A percentile compares a stretch with the other conserved stretches of the same genome.
Evolutionary conservation across 2,888 invertebrate species (phyloP).

Genomic region (Halictus ligatus): DNA sequence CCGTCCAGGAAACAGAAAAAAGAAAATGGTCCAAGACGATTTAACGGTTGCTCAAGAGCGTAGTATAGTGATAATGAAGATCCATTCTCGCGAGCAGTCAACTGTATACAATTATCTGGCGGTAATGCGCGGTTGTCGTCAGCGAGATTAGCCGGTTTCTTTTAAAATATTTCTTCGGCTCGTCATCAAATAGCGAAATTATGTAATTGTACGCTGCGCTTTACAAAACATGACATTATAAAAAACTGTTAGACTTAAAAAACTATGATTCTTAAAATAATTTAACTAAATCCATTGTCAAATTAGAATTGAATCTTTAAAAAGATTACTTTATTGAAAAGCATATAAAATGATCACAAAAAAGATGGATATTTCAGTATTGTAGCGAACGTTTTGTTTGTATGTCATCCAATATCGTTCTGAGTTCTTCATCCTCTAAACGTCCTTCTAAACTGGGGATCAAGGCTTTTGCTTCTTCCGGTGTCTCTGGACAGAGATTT

Average conservation of each 20-base stretch:
- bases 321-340: constrained; percentile 31
- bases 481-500: constrained; percentile 99
- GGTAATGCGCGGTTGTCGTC: constrained; percentile 74
- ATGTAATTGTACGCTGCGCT: constrained; percentile 55
- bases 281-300: neutral
- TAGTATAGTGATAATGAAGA: constrained; percentile 69
- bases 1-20: constrained; percentile 35
- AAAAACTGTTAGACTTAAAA: neutral
- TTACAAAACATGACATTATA: neutral
- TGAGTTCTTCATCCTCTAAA: constrained; percentile 99
- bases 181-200: constrained; percentile 67
- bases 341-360: constrained; percentile 35
- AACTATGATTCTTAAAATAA: neutral
- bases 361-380: constrained; percentile 86
- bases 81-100: constrained; percentile 66
- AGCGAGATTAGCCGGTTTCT: constrained; percentile 69
- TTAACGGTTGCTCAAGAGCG: constrained; percentile 40
- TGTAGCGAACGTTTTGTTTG: constrained; percentile 99
- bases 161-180: constrained; percentile 41
- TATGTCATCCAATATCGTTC: constrained; percentile 98
- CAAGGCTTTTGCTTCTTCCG: constrained; percentile 98
- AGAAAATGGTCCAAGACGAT: constrained; percentile 16
- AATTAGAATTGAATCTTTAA: neutral
- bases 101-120: constrained; percentile 72
- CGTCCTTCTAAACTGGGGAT: constrained; percentile 98